Evolutionary conservation across 2,113 vertebrate species (phyloP).

Genomic region (Phaethon lepturus): DNA sequence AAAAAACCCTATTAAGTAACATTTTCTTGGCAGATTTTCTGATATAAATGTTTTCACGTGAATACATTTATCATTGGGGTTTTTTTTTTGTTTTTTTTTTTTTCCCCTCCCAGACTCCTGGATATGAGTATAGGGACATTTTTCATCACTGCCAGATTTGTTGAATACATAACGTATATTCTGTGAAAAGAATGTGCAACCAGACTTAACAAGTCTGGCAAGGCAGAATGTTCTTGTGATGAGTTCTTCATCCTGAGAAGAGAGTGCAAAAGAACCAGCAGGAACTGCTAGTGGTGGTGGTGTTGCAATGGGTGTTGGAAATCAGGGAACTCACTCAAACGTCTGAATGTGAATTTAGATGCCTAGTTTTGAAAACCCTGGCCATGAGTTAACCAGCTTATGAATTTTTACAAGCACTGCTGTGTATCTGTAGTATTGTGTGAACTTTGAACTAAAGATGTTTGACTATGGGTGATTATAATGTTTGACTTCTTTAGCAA

Average conservation of each 20-base stretch:
- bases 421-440: neutral
- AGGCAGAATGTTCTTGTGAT: neutral
- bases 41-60: neutral
- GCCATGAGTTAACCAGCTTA: neutral
- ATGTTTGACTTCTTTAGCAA: neutral
- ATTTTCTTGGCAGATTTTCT: neutral
- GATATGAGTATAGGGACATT: neutral
- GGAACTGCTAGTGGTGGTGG: neutral
- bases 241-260: neutral
- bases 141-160: neutral
- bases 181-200: neutral
- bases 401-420: neutral
- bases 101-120: neutral
- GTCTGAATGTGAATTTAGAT: neutral
- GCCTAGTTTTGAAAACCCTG: neutral
- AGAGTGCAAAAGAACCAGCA: neutral
- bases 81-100: too few relatives aligned
- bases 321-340: neutral
- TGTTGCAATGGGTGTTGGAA: neutral
- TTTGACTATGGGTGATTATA: neutral
- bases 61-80: neutral
- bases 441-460: neutral
- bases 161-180: neutral
- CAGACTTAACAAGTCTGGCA: constrained; percentile 10
- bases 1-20: neutral